Evolutionary conservation across 1,140 invertebrate species (phyloP).

Genomic region (Drosophila miranda): DNA sequence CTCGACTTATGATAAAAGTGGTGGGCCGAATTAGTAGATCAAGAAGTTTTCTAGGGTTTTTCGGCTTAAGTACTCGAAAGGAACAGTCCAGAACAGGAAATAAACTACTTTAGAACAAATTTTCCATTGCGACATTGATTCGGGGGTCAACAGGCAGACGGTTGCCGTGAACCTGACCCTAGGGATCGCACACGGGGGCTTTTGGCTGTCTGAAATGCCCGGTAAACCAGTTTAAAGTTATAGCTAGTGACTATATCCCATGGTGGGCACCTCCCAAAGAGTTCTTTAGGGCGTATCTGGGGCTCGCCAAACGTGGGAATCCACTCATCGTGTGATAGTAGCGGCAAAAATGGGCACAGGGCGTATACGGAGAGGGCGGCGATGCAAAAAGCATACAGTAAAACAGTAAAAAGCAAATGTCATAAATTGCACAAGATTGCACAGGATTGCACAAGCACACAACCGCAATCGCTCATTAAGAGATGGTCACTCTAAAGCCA

Average conservation of each 20-base stretch:
- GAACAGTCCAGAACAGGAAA: slow-evolving; percentile 55
- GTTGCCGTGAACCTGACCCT: slow-evolving; percentile 10
- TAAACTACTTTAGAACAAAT: slow-evolving; percentile 16
- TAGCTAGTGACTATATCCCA: too few species aligned
- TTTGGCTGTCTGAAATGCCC: background rate
- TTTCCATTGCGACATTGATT: slow-evolving; percentile 24
- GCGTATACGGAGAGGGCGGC: slow-evolving; percentile 10
- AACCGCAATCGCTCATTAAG: slow-evolving; percentile 57
- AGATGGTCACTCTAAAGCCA: slow-evolving; percentile 29
- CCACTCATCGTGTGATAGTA: background rate
- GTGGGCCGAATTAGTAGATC: slow-evolving; percentile 10
- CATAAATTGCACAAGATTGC: slow-evolving; percentile 39
- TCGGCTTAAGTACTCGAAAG: slow-evolving; percentile 4
- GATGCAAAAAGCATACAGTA: slow-evolving; percentile 18
- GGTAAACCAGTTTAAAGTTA: too few species aligned
- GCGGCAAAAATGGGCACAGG: slow-evolving; percentile 5
- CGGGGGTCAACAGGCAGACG: background rate
- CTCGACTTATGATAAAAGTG: slow-evolving; percentile 7
- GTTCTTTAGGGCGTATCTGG: slow-evolving; percentile 14
- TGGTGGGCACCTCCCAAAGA: background rate
- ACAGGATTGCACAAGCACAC: slow-evolving; percentile 52
- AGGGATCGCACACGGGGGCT: slow-evolving; percentile 8
- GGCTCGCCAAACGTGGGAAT: slow-evolving; percentile 25
- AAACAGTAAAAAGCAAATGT: slow-evolving; percentile 43
- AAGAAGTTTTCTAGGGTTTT: slow-evolving; percentile 22